These are phyloP conservation scores for Tryphoninae sp. DNA, from an alignment of 2,888 invertebrate genomes.

Conservation along the genomic window DNA sequence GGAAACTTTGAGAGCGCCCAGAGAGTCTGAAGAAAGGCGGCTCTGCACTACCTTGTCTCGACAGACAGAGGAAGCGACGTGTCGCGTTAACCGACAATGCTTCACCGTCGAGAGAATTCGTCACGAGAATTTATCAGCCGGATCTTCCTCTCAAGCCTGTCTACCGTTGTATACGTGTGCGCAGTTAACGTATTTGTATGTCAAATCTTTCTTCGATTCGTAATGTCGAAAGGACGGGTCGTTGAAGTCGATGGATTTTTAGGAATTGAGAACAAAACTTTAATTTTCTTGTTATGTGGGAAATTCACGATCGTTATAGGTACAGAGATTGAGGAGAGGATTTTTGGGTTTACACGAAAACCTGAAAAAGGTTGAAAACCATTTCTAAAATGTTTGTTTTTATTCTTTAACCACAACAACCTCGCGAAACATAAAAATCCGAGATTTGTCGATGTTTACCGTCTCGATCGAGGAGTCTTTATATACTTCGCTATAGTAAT, in stretches of 20 bases:
- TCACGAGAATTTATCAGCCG: slow-evolving; percentile 46
- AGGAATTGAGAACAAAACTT: neutral
- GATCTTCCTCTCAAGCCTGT: slow-evolving; percentile 40
- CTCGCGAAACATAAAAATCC: slow-evolving; percentile 60
- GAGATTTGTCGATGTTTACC: slow-evolving; percentile 70
- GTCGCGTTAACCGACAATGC: slow-evolving; percentile 43
- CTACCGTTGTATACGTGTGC: neutral
- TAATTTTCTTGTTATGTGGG: neutral
- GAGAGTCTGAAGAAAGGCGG: slow-evolving; percentile 3
- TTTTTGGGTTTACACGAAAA: neutral
- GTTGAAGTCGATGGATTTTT: neutral
- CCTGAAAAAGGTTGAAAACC: slow-evolving; percentile 59
- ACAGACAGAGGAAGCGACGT: slow-evolving; percentile 38
- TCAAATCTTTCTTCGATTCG: slow-evolving; percentile 16
- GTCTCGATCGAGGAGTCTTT: slow-evolving; percentile 58
- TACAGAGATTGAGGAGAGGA: no score
- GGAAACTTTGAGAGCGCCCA: slow-evolving; percentile 52
- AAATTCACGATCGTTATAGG: no score
- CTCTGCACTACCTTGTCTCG: slow-evolving; percentile 28
- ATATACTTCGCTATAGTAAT: slow-evolving; percentile 22
- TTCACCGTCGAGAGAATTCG: slow-evolving; percentile 41
- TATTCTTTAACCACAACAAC: no score
- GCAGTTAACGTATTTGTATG: slow-evolving; percentile 8
- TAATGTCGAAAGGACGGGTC: neutral
- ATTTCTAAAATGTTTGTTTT: no score